Conservation (phyloP, 2,797 vertebrate species). For the Malurus leucopterus region DNA sequence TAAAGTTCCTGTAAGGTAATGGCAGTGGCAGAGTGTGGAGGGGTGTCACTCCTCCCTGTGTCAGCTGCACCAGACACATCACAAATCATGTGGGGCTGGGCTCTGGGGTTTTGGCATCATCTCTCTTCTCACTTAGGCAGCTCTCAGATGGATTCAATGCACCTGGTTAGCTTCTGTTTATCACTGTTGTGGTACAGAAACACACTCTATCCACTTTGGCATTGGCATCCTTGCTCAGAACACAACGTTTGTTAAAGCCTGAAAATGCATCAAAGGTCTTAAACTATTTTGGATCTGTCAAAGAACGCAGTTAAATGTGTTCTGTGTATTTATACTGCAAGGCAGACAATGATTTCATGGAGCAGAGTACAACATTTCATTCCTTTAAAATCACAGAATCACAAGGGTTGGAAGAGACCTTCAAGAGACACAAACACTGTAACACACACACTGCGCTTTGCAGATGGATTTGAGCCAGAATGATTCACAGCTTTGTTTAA, state of each 20-base stretch:
- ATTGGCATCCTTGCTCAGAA: not conserved
- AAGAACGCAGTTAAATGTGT: not conserved
- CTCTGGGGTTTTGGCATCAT: not conserved
- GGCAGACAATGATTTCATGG: not conserved
- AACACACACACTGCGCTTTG: not conserved
- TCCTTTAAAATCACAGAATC: not conserved
- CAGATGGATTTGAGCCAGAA: not conserved
- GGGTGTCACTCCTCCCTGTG: rapidly evolving
- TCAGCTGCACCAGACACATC: not conserved
- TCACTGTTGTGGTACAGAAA: not conserved
- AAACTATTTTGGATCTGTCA: not conserved
- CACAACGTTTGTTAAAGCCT: not conserved
- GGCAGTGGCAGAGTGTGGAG: not conserved
- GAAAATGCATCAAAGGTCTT: not conserved
- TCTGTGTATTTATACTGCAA: not conserved
- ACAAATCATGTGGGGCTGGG: not conserved
- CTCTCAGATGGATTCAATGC: not conserved
- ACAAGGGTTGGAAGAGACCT: no score
- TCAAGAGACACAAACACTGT: not conserved
- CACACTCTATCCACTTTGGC: not conserved
- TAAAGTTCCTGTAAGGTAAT: not conserved
- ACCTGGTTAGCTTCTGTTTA: not conserved
- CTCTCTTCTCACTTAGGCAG: not conserved
- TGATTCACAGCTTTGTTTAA: not conserved
- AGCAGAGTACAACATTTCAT: not conserved